These are phyloP conservation scores for Hippocampus barbouri DNA, from an alignment of 2,113 vertebrate species.

Conservation along the genomic window DNA sequence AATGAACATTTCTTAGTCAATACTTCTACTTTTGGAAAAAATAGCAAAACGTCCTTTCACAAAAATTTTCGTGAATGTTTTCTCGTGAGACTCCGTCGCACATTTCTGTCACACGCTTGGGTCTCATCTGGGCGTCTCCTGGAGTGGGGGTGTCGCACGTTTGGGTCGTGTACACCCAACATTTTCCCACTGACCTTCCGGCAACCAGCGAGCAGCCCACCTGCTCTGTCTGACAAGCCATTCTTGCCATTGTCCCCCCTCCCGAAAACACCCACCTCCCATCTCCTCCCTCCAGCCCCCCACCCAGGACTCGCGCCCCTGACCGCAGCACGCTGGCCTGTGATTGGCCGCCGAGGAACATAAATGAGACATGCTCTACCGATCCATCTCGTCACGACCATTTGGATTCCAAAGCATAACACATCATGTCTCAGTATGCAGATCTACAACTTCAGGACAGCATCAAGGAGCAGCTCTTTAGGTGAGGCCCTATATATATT, in stretches of 20 bases:
- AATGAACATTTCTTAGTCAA: too few relatives aligned
- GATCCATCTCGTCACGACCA: neutral
- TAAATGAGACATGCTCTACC: slow-evolving; percentile 45
- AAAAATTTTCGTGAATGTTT: neutral
- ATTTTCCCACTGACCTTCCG: slow-evolving; percentile 67
- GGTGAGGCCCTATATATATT: slow-evolving; percentile 43
- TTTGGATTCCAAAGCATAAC: slow-evolving; percentile 6
- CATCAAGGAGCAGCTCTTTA: slow-evolving; percentile 66
- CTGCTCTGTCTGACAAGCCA: slow-evolving; percentile 62
- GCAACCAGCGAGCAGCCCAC: slow-evolving; percentile 55
- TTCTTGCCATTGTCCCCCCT: slow-evolving; percentile 54
- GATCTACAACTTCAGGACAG: slow-evolving; percentile 66
- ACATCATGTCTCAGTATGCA: slow-evolving; percentile 60
- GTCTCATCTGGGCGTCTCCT: neutral
- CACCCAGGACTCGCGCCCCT: too few relatives aligned
- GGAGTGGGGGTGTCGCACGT: neutral
- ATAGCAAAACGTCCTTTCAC: too few relatives aligned
- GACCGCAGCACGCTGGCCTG: neutral
- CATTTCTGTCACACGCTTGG: neutral
- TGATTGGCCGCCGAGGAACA: slow-evolving; percentile 24
- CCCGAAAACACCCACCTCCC: neutral
- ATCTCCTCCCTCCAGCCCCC: neutral
- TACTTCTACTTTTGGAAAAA: too few relatives aligned
- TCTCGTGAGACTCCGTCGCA: neutral
- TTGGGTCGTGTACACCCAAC: slow-evolving; percentile 37